Conservation (phyloP, 2,797 vertebrate genomes). For the Crenuchus spilurus region DNA sequence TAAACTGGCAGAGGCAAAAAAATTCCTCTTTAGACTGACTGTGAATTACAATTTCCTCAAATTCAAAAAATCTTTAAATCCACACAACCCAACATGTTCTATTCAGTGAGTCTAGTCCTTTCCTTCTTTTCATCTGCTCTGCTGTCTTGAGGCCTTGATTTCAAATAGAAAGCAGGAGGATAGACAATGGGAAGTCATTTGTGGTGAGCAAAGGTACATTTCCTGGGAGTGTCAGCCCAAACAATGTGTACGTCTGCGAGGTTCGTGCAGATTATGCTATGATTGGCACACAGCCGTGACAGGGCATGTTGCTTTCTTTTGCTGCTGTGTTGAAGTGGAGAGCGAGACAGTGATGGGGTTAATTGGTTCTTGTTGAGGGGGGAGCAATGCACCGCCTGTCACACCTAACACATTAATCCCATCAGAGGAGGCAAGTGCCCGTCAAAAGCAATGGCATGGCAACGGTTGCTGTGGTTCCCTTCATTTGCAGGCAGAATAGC, state of each 20-base stretch:
- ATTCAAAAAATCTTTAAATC: neutral
- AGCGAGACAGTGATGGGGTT: slow-evolving; percentile 53
- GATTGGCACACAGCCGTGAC: slow-evolving; percentile 45
- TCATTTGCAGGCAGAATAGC: neutral
- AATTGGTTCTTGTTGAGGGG: slow-evolving; percentile 53
- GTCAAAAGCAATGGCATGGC: slow-evolving; percentile 45
- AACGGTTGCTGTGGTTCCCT: slow-evolving; percentile 44
- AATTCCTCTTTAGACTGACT: no score
- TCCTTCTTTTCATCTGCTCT: neutral
- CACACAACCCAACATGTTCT: neutral
- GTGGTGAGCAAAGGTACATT: slow-evolving; percentile 25
- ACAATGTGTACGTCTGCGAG: neutral
- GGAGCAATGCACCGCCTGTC: slow-evolving; percentile 38
- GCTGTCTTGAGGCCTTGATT: slow-evolving; percentile 34
- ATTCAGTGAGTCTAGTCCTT: neutral
- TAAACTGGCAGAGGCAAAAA: no score
- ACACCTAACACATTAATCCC: slow-evolving; percentile 56
- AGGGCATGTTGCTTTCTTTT: slow-evolving; percentile 28
- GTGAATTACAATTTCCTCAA: no score
- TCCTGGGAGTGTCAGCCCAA: slow-evolving; percentile 32
- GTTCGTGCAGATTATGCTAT: slow-evolving; percentile 15
- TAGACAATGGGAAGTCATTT: slow-evolving; percentile 35
- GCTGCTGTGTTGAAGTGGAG: slow-evolving; percentile 45
- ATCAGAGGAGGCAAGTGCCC: slow-evolving; percentile 36
- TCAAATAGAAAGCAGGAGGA: slow-evolving; percentile 14